Base-by-base conservation (phyloP, 1,140 invertebrate species). In the Zaprionus tsacasi region DNA sequence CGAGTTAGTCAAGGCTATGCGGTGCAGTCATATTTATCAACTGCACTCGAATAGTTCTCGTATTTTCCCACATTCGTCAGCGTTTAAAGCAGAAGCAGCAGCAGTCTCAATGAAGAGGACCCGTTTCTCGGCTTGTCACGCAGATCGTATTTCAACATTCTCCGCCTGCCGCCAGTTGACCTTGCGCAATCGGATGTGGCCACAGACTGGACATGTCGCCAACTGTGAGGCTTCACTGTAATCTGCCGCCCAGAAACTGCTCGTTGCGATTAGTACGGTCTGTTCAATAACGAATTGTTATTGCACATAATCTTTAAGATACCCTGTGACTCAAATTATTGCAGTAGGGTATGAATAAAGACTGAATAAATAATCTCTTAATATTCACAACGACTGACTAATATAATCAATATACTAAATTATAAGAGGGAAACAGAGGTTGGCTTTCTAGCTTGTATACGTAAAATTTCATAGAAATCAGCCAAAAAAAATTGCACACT, bases 121-220 rank as follows among this genome's bases (percentile, higher is more conserved):
- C 8, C 11, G 55, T 59, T 71, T 21, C 63, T 59, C 10, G 35
- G 6, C 52, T 55, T 50, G 21, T 57, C 13, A 15, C 40, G 0
- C 40, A n/a, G 11, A 48, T 45, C 21, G n/a, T 33, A 59, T 66
- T 66, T 33, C 70, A 59, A 67, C 63, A 59, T 67, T 72, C 70
- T 66, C 61, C 13, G n/a, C 2, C 40, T 30, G 35, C 13, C 25
- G 27, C 35, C 17, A 13, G 52, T 67, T 69, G 59, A 58, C 59
- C 71, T 61, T 69, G 65, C 36, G 52, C 65, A 57, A 48, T 33
- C 27, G 8, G 2, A 11, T 35, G 21, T 21, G 21, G 21, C 12
- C 27, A 50, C 6, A 35, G 54, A 4, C n/a, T 56, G 50, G 6
- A 52, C 15, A 33, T 43, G 54, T 10, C 38, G 60, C 25, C 56